These are phyloP conservation scores for Montipora cactus DNA, from an alignment of 64 coral and sea anemone species.

Conservation along the genomic window DNA sequence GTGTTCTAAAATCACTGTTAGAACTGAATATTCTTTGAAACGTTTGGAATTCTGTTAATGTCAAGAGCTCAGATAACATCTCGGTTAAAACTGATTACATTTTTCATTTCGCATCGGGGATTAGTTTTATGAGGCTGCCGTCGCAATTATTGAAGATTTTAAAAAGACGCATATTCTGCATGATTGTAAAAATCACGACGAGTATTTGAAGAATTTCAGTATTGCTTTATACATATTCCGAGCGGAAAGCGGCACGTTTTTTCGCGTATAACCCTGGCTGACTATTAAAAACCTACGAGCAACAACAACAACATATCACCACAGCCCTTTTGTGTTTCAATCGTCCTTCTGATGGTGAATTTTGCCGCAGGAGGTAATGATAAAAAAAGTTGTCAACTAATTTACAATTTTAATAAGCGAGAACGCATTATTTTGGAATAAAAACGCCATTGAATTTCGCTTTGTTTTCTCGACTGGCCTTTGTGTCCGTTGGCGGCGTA, in stretches of 20 bases:
- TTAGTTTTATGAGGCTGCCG: too few species aligned
- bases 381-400: neutral
- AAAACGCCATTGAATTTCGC: neutral
- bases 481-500: neutral
- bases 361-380: neutral
- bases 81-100: too few species aligned
- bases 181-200: neutral
- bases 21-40: too few species aligned
- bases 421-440: neutral
- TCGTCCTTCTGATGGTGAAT: neutral
- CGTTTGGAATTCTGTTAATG: too few species aligned
- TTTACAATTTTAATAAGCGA: slow-evolving; percentile 1
- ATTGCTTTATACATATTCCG: neutral
- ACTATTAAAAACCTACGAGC: neutral
- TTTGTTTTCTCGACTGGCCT: neutral
- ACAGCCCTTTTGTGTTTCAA: neutral
- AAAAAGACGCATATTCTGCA: neutral
- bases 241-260: neutral
- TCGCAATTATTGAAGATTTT: too few species aligned
- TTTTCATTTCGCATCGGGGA: too few species aligned
- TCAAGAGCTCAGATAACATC: too few species aligned
- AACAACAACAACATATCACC: neutral
- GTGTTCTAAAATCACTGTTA: too few species aligned
- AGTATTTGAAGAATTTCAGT: neutral
- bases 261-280: neutral